Base-by-base conservation (phyloP, 2,888 invertebrate genomes). In the Autographa pulchrina region DNA sequence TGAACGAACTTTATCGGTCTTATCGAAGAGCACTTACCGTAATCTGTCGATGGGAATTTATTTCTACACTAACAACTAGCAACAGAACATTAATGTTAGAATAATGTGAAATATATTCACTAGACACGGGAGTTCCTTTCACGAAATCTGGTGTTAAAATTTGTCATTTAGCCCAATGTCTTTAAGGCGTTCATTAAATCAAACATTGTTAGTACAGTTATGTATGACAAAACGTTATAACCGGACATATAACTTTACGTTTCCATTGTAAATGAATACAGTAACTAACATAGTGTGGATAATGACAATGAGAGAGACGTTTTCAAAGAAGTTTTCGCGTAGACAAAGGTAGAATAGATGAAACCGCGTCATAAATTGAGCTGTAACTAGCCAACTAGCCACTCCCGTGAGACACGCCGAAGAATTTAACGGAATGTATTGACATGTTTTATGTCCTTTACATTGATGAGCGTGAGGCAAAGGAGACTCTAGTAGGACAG, bases 361-460 rank as follows among this genome's bases (percentile, higher is more conserved):
- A 89, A 91, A 88, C 84, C 83, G 69, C 85, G 88, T 90, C 90
- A 90, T 93, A 93, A 94, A 93, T 92, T 82, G 89, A 84, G 88
- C 81, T 85, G 87, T 85, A 89, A 89, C 88, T 86, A 82, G 89
- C 88, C 90, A 89, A 89, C 88, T 86, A 82, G 89, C 88, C 90
- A 89, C 89, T 87, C 90, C 90, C 85, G 85, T 78, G 79, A 85
- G 77, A 78, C 77, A 79, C 85, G 84, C 82, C 79, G 83, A 86
- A 87, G 88, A 88, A 90, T 89, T 91, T 88, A 89, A 90, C 91
- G 90, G 91, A 90, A 91, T 88, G 84, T 85, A 85, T 87, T 86
- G 89, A 89, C 88, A 88, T 77, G 85, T 91, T 94, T 94, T 92
- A 92, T 92, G 92, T 89, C 90, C 89, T 90, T 90, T 90, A 91